Evolutionary conservation across 2,888 invertebrate genomes (phyloP).

Genomic region (Polia nebulosa): DNA sequence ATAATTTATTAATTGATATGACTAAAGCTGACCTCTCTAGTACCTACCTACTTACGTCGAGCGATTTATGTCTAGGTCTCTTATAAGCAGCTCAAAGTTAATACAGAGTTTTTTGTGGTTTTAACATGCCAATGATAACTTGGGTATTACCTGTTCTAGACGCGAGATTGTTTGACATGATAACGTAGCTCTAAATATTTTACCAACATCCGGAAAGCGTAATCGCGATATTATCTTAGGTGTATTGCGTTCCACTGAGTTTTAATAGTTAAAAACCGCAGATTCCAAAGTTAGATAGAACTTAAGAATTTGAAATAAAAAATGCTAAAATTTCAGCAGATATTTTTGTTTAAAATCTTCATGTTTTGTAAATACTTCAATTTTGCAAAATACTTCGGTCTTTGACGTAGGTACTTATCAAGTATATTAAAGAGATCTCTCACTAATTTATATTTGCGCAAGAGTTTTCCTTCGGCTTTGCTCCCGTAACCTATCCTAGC

Average conservation of each 20-base stretch:
- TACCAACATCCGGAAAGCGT: conserved; percentile 46
- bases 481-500: no score
- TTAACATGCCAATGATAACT: not conserved
- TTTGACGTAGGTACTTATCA: not conserved
- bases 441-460: no score
- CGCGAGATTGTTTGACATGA: conserved; percentile 42
- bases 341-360: not conserved
- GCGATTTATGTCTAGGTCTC: no score
- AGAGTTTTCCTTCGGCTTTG: not conserved
- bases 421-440: no score
- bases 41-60: no score
- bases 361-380: no score
- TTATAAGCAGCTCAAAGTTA: not conserved
- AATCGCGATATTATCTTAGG: conserved; percentile 34
- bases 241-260: conserved; percentile 16
- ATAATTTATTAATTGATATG: no score
- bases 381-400: no score
- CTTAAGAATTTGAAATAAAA: not conserved
- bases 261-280: conserved; percentile 19
- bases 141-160: conserved; percentile 27
- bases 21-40: no score
- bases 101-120: not conserved
- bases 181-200: conserved; percentile 45
- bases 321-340: not conserved
- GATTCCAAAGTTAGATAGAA: not conserved